Percentiles rank a stretch among this genome's conserved stretches.
Conservation (phyloP, 2,888 invertebrate species). For the Polymixis flavicincta region DNA sequence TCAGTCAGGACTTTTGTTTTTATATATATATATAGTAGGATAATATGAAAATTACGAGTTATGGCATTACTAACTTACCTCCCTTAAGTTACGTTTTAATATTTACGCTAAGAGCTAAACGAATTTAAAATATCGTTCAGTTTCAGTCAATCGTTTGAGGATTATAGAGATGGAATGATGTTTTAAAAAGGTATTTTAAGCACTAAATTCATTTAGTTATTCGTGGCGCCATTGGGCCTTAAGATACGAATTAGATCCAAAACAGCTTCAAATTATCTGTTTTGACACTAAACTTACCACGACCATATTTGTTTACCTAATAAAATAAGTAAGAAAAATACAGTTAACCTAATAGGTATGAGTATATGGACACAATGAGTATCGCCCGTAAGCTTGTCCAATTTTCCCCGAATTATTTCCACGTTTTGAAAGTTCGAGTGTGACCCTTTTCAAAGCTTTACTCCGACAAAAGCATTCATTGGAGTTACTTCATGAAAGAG, state of each 20-base stretch:
- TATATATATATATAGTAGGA: too few relatives aligned
- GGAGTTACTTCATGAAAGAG: conserved; percentile 42
- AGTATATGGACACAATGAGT: neutral
- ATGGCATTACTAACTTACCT: neutral
- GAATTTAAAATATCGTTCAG: neutral
- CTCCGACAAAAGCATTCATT: conserved; percentile 49
- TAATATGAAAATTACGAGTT: too few relatives aligned
- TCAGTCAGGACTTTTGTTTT: too few relatives aligned
- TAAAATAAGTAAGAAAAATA: neutral
- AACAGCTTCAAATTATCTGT: neutral
- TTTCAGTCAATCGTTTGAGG: neutral
- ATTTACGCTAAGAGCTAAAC: neutral
- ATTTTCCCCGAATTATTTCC: conserved; percentile 54
- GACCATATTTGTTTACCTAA: neutral
- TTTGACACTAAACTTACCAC: neutral
- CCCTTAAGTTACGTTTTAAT: too few relatives aligned
- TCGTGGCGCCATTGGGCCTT: neutral
- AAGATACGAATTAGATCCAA: neutral
- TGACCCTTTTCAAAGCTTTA: conserved; percentile 57
- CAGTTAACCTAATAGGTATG: neutral
- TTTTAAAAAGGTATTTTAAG: neutral
- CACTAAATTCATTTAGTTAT: neutral
- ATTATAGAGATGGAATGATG: neutral
- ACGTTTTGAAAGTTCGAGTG: conserved; percentile 52
- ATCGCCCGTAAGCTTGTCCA: conserved; percentile 21